These are phyloP conservation scores for Sisor rabdophorus DNA, from an alignment of 2,113 vertebrate species.

Conservation along the genomic window DNA sequence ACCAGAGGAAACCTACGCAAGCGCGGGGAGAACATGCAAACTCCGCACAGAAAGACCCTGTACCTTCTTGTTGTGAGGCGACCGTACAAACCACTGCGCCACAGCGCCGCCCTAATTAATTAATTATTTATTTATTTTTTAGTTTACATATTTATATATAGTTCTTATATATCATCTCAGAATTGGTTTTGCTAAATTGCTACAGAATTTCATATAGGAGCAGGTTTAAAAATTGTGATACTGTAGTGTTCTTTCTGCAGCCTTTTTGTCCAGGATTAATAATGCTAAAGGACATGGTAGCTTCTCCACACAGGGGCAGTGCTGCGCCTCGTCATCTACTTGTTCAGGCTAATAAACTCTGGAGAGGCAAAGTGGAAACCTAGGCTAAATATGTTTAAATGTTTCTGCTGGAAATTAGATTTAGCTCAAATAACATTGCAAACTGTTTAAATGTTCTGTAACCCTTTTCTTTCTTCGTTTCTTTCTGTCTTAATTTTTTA, in stretches of 20 bases:
- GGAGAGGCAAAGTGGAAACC: neutral
- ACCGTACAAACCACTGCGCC: no score
- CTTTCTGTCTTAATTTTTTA: neutral
- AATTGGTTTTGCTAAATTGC: neutral
- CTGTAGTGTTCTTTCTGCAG: neutral
- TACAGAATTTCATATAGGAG: neutral
- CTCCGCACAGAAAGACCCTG: no score
- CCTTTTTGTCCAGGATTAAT: neutral
- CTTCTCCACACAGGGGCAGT: constrained; percentile 52
- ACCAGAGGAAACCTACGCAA: no score
- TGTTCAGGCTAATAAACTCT: neutral
- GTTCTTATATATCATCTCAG: no score
- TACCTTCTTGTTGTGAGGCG: no score
- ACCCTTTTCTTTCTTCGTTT: neutral
- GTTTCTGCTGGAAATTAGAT: neutral
- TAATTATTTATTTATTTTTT: no score
- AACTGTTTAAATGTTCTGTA: neutral
- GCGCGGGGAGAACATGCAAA: no score
- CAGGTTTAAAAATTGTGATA: no score
- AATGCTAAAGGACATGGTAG: neutral
- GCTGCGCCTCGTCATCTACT: constrained; percentile 38
- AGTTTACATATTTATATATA: no score
- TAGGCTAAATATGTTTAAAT: no score
- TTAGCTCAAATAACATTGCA: neutral
- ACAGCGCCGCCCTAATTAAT: no score